Base-by-base conservation (phyloP, 2,797 vertebrate species). In the Poeciliopsis turneri region DNA sequence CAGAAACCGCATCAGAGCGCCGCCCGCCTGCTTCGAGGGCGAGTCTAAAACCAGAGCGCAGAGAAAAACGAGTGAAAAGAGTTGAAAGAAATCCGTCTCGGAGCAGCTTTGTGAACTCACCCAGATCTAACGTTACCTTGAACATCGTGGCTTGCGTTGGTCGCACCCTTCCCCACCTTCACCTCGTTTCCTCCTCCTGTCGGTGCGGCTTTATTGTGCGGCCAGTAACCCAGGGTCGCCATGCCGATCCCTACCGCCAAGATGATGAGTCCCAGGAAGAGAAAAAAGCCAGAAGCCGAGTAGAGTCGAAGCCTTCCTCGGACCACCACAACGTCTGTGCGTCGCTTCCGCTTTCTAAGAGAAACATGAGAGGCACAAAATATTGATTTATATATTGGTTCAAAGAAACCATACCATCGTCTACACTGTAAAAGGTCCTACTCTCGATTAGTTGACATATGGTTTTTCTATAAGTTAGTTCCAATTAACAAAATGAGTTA, bases 151-250 rank as follows among this genome's bases (percentile, higher is more conserved):
- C 78, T 82, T 0, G 69, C 33, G 76, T 82, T 92, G 68, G 43
- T 49, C 45, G 33, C 6, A 1, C 70, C 80, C 0, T 76, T 84
- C 1, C 87, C 87, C 25, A 77, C 46, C 47, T 82, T 85, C 46
- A 53, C 73, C 79, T 61, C 79, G 8, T 76, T 69, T 55, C 75
- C 84, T 76, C 93, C 94, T 1, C 75, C 76, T 1, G 85, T 2
- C 0, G 84, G 53, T 11, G 13, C 9, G 20, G 68, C 82, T 81
- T 86, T 86, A 25, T 84, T 95, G 78, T 98, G 97, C 1, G 98
- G 98, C 98, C 98, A 99, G 85, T 99, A 99, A 36, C 98, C 98
- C 71, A 99, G 95, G 5, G 98, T 96, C 0, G 98, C 98, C 98
- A 99, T 99, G 20, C 96, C 96, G 8, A 99, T 97, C 57, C 98